These are phyloP conservation scores for Empis stercorea DNA, from an alignment of 2,888 invertebrate species.

Conservation along the genomic window DNA sequence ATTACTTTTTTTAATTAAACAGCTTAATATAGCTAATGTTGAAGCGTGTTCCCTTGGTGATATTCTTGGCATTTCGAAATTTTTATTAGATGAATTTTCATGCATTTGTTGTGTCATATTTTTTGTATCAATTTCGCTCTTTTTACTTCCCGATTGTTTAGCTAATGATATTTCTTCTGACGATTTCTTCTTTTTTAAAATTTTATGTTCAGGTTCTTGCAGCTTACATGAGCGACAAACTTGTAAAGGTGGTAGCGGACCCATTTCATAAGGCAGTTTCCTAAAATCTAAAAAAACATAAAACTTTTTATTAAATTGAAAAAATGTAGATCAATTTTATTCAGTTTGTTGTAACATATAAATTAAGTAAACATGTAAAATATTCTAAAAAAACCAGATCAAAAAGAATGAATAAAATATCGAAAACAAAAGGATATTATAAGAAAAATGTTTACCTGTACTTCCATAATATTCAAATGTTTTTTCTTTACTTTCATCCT, in stretches of 20 bases:
- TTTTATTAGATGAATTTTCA: slow-evolving; percentile 16
- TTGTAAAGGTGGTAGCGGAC: slow-evolving; percentile 47
- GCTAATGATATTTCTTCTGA: slow-evolving; percentile 19
- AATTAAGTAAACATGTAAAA: no score
- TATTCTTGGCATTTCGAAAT: slow-evolving; percentile 48
- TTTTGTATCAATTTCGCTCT: not conserved
- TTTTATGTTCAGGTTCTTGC: slow-evolving; percentile 18
- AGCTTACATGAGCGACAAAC: slow-evolving; percentile 25
- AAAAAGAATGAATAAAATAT: no score
- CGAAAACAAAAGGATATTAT: not conserved
- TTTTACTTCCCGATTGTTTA: slow-evolving; percentile 9
- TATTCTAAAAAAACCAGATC: no score
- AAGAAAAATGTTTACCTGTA: slow-evolving; percentile 20
- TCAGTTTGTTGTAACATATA: no score
- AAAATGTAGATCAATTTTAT: no score
- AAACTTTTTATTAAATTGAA: no score
- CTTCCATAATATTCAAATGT: slow-evolving; percentile 40
- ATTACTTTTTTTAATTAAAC: slow-evolving; percentile 42
- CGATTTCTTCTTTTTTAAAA: slow-evolving; percentile 20
- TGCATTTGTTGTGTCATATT: slow-evolving; percentile 22
- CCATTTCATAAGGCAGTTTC: slow-evolving; percentile 61
- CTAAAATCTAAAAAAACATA: slow-evolving; percentile 20
- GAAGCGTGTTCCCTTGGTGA: slow-evolving; percentile 82
- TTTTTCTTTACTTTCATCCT: slow-evolving; percentile 56
- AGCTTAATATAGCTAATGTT: slow-evolving; percentile 67